Conservation (phyloP, 1,140 invertebrate species). For the Brachystomella parvula region DNA sequence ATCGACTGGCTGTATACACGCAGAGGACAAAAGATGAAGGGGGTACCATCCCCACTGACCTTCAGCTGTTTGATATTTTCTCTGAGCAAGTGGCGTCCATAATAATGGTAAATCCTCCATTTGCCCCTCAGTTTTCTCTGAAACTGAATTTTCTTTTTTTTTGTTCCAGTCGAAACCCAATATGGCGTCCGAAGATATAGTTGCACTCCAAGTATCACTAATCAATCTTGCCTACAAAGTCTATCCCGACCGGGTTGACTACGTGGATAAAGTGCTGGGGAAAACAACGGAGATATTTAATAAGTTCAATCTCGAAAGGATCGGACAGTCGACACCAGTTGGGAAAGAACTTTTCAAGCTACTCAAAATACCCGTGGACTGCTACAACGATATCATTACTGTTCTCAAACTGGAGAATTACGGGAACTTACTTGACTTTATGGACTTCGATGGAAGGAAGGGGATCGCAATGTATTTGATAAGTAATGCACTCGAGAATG, state of each 20-base stretch:
- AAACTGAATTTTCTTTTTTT: slow-evolving; percentile 15
- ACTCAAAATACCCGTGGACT: slow-evolving; percentile 87
- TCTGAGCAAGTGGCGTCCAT: slow-evolving; percentile 94
- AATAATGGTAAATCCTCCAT: slow-evolving; percentile 57
- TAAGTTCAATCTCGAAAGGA: slow-evolving; percentile 63
- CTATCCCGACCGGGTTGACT: slow-evolving; percentile 87
- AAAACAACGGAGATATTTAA: slow-evolving; percentile 81
- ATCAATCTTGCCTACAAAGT: slow-evolving; percentile 93
- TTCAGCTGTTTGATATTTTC: slow-evolving; percentile 95
- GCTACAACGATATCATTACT: slow-evolving; percentile 86
- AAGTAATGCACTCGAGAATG: slow-evolving; percentile 78
- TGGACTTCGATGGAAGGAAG: slow-evolving; percentile 84
- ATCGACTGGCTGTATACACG: slow-evolving; percentile 76
- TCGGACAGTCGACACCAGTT: slow-evolving; percentile 72
- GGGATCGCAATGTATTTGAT: slow-evolving; percentile 78
- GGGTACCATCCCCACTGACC: slow-evolving; percentile 68
- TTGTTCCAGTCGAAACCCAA: slow-evolving; percentile 69
- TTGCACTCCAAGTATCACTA: slow-evolving; percentile 88
- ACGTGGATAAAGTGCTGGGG: slow-evolving; percentile 89
- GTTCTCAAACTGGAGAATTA: slow-evolving; percentile 72
- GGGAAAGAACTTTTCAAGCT: slow-evolving; percentile 86
- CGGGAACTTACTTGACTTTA: slow-evolving; percentile 71
- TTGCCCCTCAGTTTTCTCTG: background rate
- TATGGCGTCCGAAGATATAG: slow-evolving; percentile 92
- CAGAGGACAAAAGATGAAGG: slow-evolving; percentile 58